Evolutionary conservation across 2,797 vertebrate genomes (phyloP).

Genomic region (Lutjanus argentimaculatus): DNA sequence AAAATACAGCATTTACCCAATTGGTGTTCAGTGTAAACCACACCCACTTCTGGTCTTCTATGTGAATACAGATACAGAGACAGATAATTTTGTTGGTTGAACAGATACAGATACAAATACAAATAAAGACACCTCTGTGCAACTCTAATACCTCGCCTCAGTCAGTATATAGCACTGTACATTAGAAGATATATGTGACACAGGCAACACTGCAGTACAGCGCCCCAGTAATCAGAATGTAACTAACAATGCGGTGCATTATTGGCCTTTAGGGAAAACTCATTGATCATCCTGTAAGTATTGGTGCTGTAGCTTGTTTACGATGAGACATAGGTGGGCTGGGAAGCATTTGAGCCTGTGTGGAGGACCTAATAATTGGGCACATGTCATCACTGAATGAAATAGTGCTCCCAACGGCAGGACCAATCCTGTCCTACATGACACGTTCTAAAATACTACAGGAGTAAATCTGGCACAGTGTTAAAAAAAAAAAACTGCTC

Average conservation of each 20-base stretch:
- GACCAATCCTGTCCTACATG: constrained; percentile 70
- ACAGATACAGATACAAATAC: too few species aligned
- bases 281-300: constrained; percentile 72
- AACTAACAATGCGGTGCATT: constrained; percentile 67
- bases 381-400: constrained; percentile 78
- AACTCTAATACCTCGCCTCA: neutral
- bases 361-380: constrained; percentile 80
- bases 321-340: constrained; percentile 61
- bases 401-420: constrained; percentile 73
- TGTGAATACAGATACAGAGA: too few species aligned
- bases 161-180: constrained; percentile 14
- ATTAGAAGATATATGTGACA: constrained; percentile 46
- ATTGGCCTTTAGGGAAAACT: constrained; percentile 68
- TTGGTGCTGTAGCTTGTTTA: constrained; percentile 66
- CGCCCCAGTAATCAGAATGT: constrained; percentile 57
- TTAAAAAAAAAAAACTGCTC: constrained; percentile 8
- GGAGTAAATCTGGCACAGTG: constrained; percentile 73
- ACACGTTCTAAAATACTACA: constrained; percentile 72
- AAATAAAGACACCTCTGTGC: too few species aligned
- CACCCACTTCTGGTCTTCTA: too few species aligned
- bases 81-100: too few species aligned
- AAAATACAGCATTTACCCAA: too few species aligned
- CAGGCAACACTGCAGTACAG: constrained; percentile 21
- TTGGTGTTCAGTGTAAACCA: too few species aligned
- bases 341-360: constrained; percentile 68